These are phyloP conservation scores for Melikaiella ostensackeni DNA, from an alignment of 2,888 invertebrate genomes.

Conservation along the genomic window DNA sequence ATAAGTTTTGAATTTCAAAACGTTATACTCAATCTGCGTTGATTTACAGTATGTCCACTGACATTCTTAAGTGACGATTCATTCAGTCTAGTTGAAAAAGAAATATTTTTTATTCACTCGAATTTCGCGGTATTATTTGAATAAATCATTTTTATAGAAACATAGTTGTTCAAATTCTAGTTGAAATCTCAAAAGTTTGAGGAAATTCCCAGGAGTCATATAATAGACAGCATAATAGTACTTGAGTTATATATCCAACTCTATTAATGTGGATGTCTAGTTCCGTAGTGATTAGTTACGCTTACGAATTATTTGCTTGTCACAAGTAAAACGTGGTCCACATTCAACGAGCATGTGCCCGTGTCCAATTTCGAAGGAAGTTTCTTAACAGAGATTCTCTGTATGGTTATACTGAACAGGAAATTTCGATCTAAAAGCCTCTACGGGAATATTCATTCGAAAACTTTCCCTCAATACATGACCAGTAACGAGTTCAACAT, in stretches of 20 bases:
- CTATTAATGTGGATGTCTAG: constrained; percentile 20
- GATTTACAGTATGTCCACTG: not conserved
- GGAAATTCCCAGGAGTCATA: not conserved
- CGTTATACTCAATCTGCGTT: not conserved
- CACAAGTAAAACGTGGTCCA: constrained; percentile 38
- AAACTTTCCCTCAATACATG: constrained; percentile 7
- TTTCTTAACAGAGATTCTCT: constrained; percentile 32
- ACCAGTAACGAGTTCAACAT: constrained; percentile 27
- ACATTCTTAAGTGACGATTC: not conserved
- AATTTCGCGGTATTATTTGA: not conserved
- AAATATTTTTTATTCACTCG: not conserved
- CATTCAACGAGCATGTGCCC: constrained; percentile 32
- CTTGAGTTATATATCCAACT: constrained; percentile 21
- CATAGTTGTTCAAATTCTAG: too few relatives aligned
- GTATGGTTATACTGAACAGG: constrained; percentile 31
- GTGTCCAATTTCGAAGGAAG: constrained; percentile 38
- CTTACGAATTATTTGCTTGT: constrained; percentile 39
- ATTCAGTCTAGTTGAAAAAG: too few relatives aligned
- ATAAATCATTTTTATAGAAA: not conserved
- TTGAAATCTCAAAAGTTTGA: too few relatives aligned
- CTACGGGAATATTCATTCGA: constrained; percentile 21
- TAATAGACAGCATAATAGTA: constrained; percentile 8
- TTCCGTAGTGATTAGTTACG: constrained; percentile 31
- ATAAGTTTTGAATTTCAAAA: not conserved
- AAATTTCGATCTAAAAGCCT: constrained; percentile 29